Base-by-base conservation (phyloP, 2,888 invertebrate genomes). In the Heliconius sara region DNA sequence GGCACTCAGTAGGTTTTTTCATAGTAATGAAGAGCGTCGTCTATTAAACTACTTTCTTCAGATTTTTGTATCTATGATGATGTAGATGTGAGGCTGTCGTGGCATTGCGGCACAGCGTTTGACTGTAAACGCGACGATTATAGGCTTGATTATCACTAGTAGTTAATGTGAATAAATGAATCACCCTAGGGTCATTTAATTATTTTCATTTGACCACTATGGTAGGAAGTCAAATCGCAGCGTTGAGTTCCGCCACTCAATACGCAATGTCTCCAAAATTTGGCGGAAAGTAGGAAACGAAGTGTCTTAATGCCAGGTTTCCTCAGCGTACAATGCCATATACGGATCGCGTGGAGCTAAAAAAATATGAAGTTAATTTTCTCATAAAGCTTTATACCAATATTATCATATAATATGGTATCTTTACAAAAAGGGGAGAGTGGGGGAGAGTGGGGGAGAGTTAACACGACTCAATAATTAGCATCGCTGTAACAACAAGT, bases 381-480 rank as follows among this genome's bases (percentile, higher is more conserved):
- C 27, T 70, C 16, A 16, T 25, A 70, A 70, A 25, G 7, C 47
- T 25, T 16, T n/a, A 10, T 13, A 22, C 25, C 43, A 70, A 70
- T 25, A 70, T 47, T n/a, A 16, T 43, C 43, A 43, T 39, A 43
- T 13, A 22, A 67, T 9, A 34, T 12, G 60, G 10, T 65, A 65
- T 65, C 16, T 65, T 65, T 65, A 70, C 7, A 70, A 70, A 47
- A n/a, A 43, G 39, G 30, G 25, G 22, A 34, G 34, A 52, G 52
- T 52, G 52, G 52, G 52, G 19, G 52, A 22, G 47, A 65, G 76
- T 72, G 52, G 52, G 52, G 19, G 52, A 22, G 47, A 65, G 76
- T 72, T 39, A 79, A 76, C 76, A 76, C 65, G 72, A 43, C 76
- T 70, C 65, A 47, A 72, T 79, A 79, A 79, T 79, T 79, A 79